Base-by-base conservation (phyloP, 2,888 invertebrate genomes). In the Molorchus minor region DNA sequence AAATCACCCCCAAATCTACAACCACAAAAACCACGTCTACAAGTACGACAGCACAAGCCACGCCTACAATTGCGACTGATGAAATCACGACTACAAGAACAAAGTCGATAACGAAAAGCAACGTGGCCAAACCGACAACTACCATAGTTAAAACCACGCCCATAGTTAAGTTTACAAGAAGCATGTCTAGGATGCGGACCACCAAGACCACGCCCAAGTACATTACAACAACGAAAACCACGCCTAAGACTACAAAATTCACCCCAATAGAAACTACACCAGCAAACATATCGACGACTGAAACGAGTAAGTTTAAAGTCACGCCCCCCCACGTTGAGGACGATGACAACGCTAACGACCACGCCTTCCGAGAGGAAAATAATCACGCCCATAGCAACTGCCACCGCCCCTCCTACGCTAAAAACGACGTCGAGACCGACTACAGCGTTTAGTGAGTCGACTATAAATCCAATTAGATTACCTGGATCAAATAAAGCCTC, bases 371-470 rank as follows among this genome's bases (percentile, higher is more conserved):
- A n/a, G n/a, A n/a, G n/a, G n/a, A 58, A 17, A 17, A 45, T 33
- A n/a, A 17, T 10, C 15, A 46, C 40, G 33, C 12, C 43, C n/a
- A 47, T 16, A 20, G 10, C 30, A 36, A 36, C 10, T 3, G 25
- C 52, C 16, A 54, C 45, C 29, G 16, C 20, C 3, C 38, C 20
- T 19, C 12, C n/a, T 25, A 49, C 56, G 33, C 45, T 49, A 16
- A 36, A 33, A 36, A 15, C 21, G 12, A 52, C 43, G n/a, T 58
- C 56, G 16, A 47, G 25, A 8, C 25, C 4, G 25, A n/a, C n/a
- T n/a, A n/a, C n/a, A n/a, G n/a, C n/a, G n/a, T n/a, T n/a, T n/a
- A n/a, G n/a, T n/a, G n/a, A n/a, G n/a, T n/a, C n/a, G n/a, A n/a
- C n/a, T n/a, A n/a, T n/a, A n/a, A n/a, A n/a, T n/a, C n/a, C n/a